Conservation (phyloP, 1,140 invertebrate genomes). For the Pemphigus obesinymphae region DNA sequence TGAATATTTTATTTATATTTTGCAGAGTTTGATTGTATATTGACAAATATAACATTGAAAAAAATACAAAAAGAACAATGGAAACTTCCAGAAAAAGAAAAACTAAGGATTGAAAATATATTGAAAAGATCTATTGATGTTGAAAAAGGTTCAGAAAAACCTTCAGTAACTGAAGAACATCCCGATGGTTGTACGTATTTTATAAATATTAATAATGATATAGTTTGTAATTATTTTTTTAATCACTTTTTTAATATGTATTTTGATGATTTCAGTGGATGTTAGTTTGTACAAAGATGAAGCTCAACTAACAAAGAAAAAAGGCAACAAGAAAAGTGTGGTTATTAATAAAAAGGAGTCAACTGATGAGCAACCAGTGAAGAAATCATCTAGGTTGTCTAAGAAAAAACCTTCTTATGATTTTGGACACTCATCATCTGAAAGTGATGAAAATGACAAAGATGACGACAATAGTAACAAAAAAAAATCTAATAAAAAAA, state of each 20-base stretch:
- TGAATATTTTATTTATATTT: background rate
- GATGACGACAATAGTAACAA: slow-evolving; percentile 5
- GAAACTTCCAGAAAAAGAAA: slow-evolving; percentile 66
- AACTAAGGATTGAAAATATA: slow-evolving; percentile 74
- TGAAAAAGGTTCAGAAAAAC: slow-evolving; percentile 65
- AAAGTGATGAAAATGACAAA: slow-evolving; percentile 35
- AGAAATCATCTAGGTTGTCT: slow-evolving; percentile 12
- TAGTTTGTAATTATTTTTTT: slow-evolving; percentile 42
- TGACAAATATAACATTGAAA: slow-evolving; percentile 76
- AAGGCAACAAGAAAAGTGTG: slow-evolving; percentile 27
- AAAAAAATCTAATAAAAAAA: slow-evolving; percentile 2
- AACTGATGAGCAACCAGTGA: slow-evolving; percentile 11
- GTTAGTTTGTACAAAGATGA: slow-evolving; percentile 73
- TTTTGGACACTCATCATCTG: slow-evolving; percentile 34
- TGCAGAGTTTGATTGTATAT: slow-evolving; percentile 79
- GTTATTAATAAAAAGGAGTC: background rate
- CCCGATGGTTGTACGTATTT: slow-evolving; percentile 73
- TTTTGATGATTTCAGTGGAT: slow-evolving; percentile 61
- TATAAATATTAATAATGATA: background rate
- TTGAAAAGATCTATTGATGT: slow-evolving; percentile 76
- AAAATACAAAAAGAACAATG: slow-evolving; percentile 69
- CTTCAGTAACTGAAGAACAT: slow-evolving; percentile 72
- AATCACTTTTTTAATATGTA: slow-evolving; percentile 12
- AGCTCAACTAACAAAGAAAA: slow-evolving; percentile 65
- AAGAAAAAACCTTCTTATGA: slow-evolving; percentile 32